phyloP scores from a whole-genome alignment of 2,888 invertebrate species.

The Platycheirus rosarum region DNA sequence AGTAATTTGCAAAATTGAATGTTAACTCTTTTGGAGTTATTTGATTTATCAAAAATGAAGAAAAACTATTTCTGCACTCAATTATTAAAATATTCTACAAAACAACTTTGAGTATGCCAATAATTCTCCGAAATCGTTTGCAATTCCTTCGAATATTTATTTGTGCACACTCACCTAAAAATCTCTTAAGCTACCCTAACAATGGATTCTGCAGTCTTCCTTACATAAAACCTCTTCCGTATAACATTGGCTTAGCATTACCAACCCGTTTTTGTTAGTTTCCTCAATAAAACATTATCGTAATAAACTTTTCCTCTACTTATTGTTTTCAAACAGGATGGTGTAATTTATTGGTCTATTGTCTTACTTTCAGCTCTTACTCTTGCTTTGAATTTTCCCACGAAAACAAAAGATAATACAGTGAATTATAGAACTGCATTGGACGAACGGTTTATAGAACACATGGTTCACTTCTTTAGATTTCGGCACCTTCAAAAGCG shows the following conservation, averaged over 20 bases:
- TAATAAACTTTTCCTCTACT: constrained; percentile 52
- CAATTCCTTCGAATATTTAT: no score
- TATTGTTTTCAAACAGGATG: constrained; percentile 54
- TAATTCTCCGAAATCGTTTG: no score
- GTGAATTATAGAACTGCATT: constrained; percentile 68
- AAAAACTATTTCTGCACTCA: no score
- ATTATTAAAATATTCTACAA: no score
- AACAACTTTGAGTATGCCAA: no score
- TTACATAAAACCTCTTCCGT: constrained; percentile 1
- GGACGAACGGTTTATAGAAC: not conserved
- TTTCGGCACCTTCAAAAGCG: constrained; percentile 30
- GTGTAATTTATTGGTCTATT: constrained; percentile 63
- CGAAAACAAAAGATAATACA: constrained; percentile 59
- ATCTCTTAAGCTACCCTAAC: no score
- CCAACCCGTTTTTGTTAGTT: constrained; percentile 12
- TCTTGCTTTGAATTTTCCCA: constrained; percentile 30
- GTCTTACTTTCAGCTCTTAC: constrained; percentile 28
- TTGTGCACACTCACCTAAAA: no score
- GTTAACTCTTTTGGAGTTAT: no score
- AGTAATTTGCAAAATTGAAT: no score
- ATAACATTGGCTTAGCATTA: not conserved
- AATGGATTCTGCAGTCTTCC: not conserved
- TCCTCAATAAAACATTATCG: constrained; percentile 41
- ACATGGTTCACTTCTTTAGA: constrained; percentile 7
- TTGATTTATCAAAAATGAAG: no score